Evolutionary conservation across 1,140 invertebrate genomes (phyloP), one percentile per base, ranked within the genome.

Genomic region (Mactra quadrangularis): DNA sequence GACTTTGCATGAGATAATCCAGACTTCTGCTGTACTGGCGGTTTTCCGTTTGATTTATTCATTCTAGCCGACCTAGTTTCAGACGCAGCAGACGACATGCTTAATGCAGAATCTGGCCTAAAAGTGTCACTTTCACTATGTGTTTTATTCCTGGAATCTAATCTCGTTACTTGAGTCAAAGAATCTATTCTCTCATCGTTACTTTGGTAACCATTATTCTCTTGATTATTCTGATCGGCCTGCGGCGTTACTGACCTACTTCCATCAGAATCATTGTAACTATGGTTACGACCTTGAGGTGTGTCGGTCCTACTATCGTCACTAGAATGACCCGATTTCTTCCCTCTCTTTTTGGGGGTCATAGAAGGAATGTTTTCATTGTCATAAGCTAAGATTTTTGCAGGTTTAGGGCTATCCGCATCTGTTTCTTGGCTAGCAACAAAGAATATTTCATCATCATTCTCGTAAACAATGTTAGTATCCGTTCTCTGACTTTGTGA

Each of bases 361-460:
- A 82, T 53, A 25, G 87, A 87, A 2, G 86, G 86, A 0, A 66
- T 64, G 75, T 83, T 78, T 22, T 87, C 85, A 77, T 81, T 77
- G 47, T 86, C 82, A 82, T 84, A 86, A 25, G 87, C 85, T 50
- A 60, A 72, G 19, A 81, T 76, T 75, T 87, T 87, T 15, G 85
- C 83, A 13, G 85, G 83, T 70, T 84, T 84, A 22, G 87, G 87
- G 38, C 64, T 77, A 31, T 86, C 83, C n/a, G 55, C 70, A 53
- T 82, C 79, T 33, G 70, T 60, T 47, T 72, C 78, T 35, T 82
- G 85, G 72, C 85, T 85, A 11, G 86, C 85, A 59, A 87, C 86
- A 38, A 88, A 66, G 57, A 86, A 89, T 52, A 89, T 88, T 82
- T 90, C 89, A 76, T 90, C 89, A 72, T 89, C 87, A 78, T 87